Evolutionary conservation across 2,888 invertebrate genomes (phyloP).

Genomic region (Protophormia terraenovae): DNA sequence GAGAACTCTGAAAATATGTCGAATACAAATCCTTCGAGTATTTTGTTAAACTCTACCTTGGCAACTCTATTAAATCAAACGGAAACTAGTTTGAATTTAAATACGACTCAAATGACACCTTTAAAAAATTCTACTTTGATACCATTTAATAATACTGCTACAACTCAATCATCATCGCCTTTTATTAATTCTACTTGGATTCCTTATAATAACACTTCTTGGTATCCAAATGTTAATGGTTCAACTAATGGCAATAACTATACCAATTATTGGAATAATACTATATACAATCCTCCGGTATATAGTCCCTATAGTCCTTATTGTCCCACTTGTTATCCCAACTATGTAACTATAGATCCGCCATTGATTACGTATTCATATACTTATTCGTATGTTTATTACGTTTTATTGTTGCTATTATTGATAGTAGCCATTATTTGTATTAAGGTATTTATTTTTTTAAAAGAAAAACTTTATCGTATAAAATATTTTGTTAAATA

Average conservation of each 20-base stretch:
- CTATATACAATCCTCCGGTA: background rate
- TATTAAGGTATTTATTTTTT: conserved; percentile 40
- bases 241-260: background rate
- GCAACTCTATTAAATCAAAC: conserved; percentile 15
- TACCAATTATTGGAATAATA: conserved; percentile 6
- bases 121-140: background rate
- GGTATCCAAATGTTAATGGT: background rate
- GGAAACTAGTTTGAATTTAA: background rate
- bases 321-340: conserved; percentile 7
- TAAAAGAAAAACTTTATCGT: background rate
- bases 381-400: conserved; percentile 38
- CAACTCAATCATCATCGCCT: too few relatives aligned
- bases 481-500: background rate
- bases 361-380: conserved; percentile 24
- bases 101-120: conserved; percentile 2
- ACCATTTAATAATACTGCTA: background rate
- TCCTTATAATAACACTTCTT: background rate
- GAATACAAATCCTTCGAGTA: background rate
- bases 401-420: conserved; percentile 26
- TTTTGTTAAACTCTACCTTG: background rate
- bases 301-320: conserved; percentile 21
- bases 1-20: conserved; percentile 4
- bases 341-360: conserved; percentile 5
- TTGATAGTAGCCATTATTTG: conserved; percentile 27
- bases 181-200: background rate